phyloP scores from a whole-genome alignment of 2,797 vertebrate species.

The Chaenodraco wilsoni region DNA sequence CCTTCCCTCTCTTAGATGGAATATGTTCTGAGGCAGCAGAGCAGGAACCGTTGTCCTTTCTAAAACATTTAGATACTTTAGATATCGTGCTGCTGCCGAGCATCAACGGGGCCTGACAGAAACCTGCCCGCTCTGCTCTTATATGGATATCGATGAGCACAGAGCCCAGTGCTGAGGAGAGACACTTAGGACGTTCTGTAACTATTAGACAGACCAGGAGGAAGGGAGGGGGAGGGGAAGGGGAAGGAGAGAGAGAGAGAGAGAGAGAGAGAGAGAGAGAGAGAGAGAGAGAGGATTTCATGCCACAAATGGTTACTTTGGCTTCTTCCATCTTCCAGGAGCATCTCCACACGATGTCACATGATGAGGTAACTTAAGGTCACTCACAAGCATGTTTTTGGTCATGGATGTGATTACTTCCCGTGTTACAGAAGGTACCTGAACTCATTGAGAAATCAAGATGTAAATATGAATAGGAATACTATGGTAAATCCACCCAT shows the following conservation, averaged over 20 bases:
- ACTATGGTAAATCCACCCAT: neutral
- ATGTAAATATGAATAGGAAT: neutral
- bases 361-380: constrained; percentile 2
- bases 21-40: constrained; percentile 32
- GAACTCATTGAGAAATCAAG: neutral
- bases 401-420: neutral
- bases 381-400: neutral
- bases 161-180: constrained; percentile 22
- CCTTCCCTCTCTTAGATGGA: neutral
- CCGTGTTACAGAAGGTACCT: neutral
- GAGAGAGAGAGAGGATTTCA: constrained; percentile 1
- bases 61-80: constrained; percentile 54
- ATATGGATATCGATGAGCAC: constrained; percentile 71
- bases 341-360: constrained; percentile 27
- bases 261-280: too few species aligned
- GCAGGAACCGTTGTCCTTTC: constrained; percentile 38
- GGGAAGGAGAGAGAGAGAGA: neutral
- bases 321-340: constrained; percentile 17
- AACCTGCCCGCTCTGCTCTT: constrained; percentile 72
- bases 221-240: neutral
- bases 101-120: constrained; percentile 59
- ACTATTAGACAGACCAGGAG: constrained; percentile 8
- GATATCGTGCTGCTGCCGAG: constrained; percentile 58
- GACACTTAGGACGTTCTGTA: constrained; percentile 33
- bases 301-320: constrained; percentile 31